phyloP scores from a whole-genome alignment of 2,113 vertebrate genomes.

The Lampris incognitus region DNA sequence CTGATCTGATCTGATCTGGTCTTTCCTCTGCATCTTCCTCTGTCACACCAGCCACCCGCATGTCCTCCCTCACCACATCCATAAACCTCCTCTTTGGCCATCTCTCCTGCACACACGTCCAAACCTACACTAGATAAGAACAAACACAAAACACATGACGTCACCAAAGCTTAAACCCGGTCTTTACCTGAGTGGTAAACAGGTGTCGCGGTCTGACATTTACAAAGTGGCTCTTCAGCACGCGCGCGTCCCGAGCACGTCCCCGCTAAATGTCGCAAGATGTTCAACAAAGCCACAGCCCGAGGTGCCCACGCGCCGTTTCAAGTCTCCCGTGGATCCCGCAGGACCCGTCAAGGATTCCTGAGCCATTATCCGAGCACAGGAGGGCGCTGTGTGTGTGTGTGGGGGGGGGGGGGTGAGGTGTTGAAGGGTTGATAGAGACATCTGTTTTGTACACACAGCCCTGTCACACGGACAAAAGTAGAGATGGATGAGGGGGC shows the following conservation, averaged over 20 bases:
- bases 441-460: neutral
- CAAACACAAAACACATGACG: neutral
- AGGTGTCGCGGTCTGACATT: constrained; percentile 57
- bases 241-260: constrained; percentile 42
- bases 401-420: neutral
- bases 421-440: neutral
- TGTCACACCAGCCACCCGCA: too few species aligned
- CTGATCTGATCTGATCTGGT: too few species aligned
- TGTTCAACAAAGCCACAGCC: constrained; percentile 38
- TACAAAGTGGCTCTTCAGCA: constrained; percentile 57
- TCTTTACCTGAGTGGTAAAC: constrained; percentile 35
- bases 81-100: too few species aligned
- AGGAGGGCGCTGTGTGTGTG: neutral
- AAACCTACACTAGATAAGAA: neutral
- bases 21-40: too few species aligned
- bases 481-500: neutral
- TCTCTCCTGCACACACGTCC: constrained; percentile 11
- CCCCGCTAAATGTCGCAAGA: constrained; percentile 69
- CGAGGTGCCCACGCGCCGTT: constrained; percentile 31
- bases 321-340: constrained; percentile 38
- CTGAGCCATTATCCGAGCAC: neutral
- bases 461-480: neutral
- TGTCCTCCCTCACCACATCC: too few species aligned
- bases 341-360: constrained; percentile 9
- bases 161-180: constrained; percentile 11